A percentile compares a stretch with the other conserved stretches of the same genome.
Evolutionary conservation across 2,797 vertebrate species (phyloP).

Genomic region (Takifugu ocellatus): DNA sequence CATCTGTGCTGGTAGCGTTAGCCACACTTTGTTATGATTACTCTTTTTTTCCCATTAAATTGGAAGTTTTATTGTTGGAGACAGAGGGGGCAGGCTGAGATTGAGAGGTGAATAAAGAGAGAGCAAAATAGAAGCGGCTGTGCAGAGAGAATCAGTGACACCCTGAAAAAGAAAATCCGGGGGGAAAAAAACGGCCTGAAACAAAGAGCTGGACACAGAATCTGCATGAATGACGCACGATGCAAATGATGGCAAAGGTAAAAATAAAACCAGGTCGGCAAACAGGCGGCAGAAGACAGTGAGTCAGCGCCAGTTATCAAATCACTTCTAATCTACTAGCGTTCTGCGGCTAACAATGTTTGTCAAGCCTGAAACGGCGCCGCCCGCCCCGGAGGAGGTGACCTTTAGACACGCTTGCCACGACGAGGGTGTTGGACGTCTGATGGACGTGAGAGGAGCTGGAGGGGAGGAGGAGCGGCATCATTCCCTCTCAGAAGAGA

Average conservation of each 20-base stretch:
- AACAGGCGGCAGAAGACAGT: constrained; percentile 8
- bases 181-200: constrained; percentile 2
- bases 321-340: constrained; percentile 27
- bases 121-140: too few species aligned
- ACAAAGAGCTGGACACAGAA: constrained; percentile 10
- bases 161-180: too few species aligned
- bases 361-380: constrained; percentile 35
- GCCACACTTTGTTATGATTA: too few species aligned
- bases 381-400: constrained; percentile 24
- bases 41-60: too few species aligned
- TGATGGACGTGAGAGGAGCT: constrained; percentile 11
- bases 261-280: constrained; percentile 38
- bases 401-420: constrained; percentile 23
- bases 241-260: constrained; percentile 40
- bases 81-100: too few species aligned
- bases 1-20: too few species aligned
- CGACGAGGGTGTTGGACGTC: constrained; percentile 12
- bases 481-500: constrained; percentile 1
- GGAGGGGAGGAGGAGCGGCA: constrained; percentile 20
- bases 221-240: constrained; percentile 39
- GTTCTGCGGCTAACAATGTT: constrained; percentile 21
- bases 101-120: too few species aligned
- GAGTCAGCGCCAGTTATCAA: constrained; percentile 26
- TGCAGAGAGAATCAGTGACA: background rate
- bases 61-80: too few species aligned